A percentile compares a stretch with the other conserved stretches of the same genome.
phyloP scores from a whole-genome alignment of 2,888 invertebrate species.

The Rhagonycha lutea region DNA sequence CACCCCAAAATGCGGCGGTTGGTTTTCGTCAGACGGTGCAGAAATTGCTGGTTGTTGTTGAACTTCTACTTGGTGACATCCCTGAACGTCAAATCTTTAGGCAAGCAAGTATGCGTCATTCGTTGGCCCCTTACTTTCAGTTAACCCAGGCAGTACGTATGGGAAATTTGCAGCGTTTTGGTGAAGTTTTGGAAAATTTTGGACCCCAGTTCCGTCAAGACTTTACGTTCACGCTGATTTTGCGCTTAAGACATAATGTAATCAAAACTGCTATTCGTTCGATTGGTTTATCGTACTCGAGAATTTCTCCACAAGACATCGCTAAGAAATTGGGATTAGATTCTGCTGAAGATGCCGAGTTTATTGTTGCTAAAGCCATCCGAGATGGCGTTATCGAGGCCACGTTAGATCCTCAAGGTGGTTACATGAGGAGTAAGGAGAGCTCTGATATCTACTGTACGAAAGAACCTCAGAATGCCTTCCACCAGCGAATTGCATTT shows the following conservation, averaged over 20 bases:
- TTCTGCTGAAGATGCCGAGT: conserved; percentile 97
- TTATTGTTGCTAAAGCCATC: conserved; percentile 97
- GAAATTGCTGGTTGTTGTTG: conserved; percentile 92
- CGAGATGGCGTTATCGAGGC: conserved; percentile 99
- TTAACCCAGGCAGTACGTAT: conserved; percentile 95
- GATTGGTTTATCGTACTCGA: conserved; percentile 94
- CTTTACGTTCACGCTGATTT: conserved; percentile 93
- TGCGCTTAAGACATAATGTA: conserved; percentile 96
- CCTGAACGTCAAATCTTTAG: conserved; percentile 96
- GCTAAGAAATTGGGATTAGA: conserved; percentile 92
- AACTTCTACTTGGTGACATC: conserved; percentile 93
- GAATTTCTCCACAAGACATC: conserved; percentile 94
- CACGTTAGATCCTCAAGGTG: conserved; percentile 91
- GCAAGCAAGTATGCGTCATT: conserved; percentile 84
- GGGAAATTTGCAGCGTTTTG: conserved; percentile 93
- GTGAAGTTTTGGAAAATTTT: conserved; percentile 89
- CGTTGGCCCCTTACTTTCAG: conserved; percentile 94
- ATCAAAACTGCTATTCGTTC: conserved; percentile 97
- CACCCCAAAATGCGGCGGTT: conserved; percentile 97
- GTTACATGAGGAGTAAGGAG: conserved; percentile 97
- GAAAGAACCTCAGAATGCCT: conserved; percentile 92
- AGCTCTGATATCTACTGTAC: conserved; percentile 97
- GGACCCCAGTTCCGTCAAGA: conserved; percentile 91
- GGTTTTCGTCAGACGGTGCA: conserved; percentile 98
- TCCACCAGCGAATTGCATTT: conserved; percentile 96